Evolutionary conservation across 2,888 invertebrate genomes (phyloP).

Genomic region (Noctuana brunneofusca): DNA sequence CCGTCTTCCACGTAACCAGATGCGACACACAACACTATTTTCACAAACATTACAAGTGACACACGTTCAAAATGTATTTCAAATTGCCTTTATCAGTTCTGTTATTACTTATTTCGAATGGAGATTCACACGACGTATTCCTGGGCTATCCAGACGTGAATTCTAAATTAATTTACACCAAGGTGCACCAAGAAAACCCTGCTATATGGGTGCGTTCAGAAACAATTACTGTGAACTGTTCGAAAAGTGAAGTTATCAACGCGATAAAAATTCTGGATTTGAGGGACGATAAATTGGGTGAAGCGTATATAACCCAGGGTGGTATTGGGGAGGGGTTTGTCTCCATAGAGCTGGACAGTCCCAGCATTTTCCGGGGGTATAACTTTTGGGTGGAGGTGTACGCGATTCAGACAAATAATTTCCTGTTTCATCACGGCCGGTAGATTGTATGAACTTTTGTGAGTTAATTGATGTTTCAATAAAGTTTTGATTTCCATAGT

Average conservation of each 20-base stretch:
- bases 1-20: neutral
- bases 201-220: constrained; percentile 64
- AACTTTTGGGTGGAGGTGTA: constrained; percentile 70
- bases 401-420: constrained; percentile 54
- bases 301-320: constrained; percentile 59
- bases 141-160: constrained; percentile 61
- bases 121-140: constrained; percentile 43
- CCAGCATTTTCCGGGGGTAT: constrained; percentile 61
- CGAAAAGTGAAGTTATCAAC: constrained; percentile 61
- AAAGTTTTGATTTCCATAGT: neutral
- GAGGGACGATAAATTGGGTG: constrained; percentile 62
- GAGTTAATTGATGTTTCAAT: neutral
- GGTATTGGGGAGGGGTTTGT: constrained; percentile 65
- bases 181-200: constrained; percentile 66
- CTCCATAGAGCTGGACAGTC: constrained; percentile 63
- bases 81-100: neutral
- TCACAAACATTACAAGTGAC: neutral
- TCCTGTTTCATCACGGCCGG: constrained; percentile 54
- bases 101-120: neutral
- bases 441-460: constrained; percentile 19
- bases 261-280: constrained; percentile 63
- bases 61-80: constrained; percentile 22
- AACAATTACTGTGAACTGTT: constrained; percentile 59
- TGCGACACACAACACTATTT: neutral
- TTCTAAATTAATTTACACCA: constrained; percentile 63